Conservation (phyloP, 2,888 invertebrate genomes). For the Netelia melanura region DNA sequence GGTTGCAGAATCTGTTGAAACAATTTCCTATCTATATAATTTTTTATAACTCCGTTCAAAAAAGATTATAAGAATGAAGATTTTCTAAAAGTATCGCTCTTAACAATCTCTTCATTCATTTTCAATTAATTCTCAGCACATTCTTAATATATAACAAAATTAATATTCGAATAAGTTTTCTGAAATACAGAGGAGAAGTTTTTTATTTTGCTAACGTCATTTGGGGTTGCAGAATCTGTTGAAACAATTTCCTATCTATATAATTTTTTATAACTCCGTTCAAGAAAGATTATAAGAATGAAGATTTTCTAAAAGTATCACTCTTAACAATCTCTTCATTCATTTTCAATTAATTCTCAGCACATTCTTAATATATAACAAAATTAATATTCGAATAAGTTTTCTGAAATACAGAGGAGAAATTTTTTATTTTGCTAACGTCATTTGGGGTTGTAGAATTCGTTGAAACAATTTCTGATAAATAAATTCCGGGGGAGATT, state of each 20-base stretch:
- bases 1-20: neutral
- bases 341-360: neutral
- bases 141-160: neutral
- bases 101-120: too few relatives aligned
- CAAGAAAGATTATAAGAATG: too few relatives aligned
- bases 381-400: neutral
- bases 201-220: neutral
- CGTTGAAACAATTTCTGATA: conserved; percentile 24
- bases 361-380: neutral
- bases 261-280: too few relatives aligned
- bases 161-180: too few relatives aligned
- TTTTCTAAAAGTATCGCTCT: too few relatives aligned
- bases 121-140: too few relatives aligned
- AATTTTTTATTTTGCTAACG: neutral
- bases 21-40: too few relatives aligned
- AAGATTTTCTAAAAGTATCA: too few relatives aligned
- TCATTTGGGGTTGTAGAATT: neutral
- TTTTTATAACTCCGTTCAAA: too few relatives aligned
- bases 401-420: too few relatives aligned
- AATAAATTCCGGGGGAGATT: conserved; percentile 34
- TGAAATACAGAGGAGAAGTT: too few relatives aligned
- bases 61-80: too few relatives aligned
- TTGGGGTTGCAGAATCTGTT: neutral
- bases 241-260: neutral
- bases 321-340: neutral